A percentile compares a stretch with the other conserved stretches of the same genome.
These are phyloP conservation scores for Anolis carolinensis DNA, from an alignment of 2,113 vertebrate genomes.

Conservation along the genomic window DNA sequence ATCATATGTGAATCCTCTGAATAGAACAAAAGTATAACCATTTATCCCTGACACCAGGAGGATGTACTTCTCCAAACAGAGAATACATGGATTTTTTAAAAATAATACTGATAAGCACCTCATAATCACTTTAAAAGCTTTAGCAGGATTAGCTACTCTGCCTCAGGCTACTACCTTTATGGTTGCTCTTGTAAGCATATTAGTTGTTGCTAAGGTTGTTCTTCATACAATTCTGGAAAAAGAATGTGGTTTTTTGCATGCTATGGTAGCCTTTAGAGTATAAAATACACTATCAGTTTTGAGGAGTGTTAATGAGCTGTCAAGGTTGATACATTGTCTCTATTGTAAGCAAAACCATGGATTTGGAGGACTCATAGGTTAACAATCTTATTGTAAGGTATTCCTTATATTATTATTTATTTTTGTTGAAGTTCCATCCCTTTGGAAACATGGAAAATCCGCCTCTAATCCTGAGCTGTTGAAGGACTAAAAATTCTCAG, in stretches of 20 bases:
- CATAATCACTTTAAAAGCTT: conserved; percentile 3
- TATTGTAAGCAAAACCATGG: background rate
- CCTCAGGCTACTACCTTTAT: background rate
- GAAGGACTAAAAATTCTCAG: too few relatives aligned
- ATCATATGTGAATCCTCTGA: conserved; percentile 1
- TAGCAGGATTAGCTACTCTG: background rate
- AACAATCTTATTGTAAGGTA: background rate
- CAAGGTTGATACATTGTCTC: background rate
- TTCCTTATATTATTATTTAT: too few relatives aligned
- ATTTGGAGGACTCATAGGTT: background rate
- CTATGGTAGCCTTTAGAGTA: background rate
- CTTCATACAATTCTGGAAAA: background rate
- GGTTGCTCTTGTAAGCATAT: background rate
- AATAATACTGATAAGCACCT: background rate
- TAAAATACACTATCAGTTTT: background rate
- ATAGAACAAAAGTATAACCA: background rate
- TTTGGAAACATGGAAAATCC: too few relatives aligned
- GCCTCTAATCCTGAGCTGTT: too few relatives aligned
- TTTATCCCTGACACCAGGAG: background rate
- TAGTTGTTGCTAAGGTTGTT: conserved; percentile 2
- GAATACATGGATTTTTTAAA: background rate
- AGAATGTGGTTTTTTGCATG: background rate
- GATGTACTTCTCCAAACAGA: conserved; percentile 1
- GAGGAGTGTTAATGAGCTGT: background rate
- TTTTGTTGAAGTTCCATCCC: too few relatives aligned